phyloP scores from a whole-genome alignment of 1,140 invertebrate genomes.

The Amphibalanus amphitrite region DNA sequence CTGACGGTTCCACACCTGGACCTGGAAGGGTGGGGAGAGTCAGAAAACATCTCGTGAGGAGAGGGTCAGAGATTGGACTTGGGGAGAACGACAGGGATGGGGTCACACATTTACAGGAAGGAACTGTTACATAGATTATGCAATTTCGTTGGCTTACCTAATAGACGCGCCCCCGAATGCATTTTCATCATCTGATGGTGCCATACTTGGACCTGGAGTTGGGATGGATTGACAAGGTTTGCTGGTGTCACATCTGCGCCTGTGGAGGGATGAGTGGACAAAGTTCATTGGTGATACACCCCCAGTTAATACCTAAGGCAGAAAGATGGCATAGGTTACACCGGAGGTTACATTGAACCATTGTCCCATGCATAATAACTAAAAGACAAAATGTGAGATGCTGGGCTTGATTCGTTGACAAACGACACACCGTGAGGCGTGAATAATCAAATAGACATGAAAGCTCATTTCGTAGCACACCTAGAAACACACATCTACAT shows the following conservation, averaged over 20 bases:
- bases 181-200: too few relatives aligned
- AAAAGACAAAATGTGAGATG: not conserved
- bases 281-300: too few relatives aligned
- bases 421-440: not conserved
- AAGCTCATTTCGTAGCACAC: too few relatives aligned
- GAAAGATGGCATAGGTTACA: too few relatives aligned
- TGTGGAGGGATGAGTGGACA: too few relatives aligned
- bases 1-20: not conserved
- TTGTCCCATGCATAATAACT: not conserved
- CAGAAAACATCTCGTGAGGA: not conserved
- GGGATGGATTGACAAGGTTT: too few relatives aligned
- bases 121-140: not conserved
- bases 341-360: not conserved
- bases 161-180: not conserved
- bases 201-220: too few relatives aligned
- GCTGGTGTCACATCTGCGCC: too few relatives aligned
- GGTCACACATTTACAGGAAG: not conserved
- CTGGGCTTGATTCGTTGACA: not conserved
- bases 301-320: too few relatives aligned
- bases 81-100: not conserved
- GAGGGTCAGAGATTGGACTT: not conserved
- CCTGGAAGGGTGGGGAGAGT: not conserved
- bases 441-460: not conserved
- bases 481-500: not conserved
- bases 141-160: not conserved